A percentile compares a stretch with the other conserved stretches of the same genome.
These are phyloP conservation scores for Chrysotoxum bicinctum DNA, from an alignment of 2,888 invertebrate species.

Conservation along the genomic window DNA sequence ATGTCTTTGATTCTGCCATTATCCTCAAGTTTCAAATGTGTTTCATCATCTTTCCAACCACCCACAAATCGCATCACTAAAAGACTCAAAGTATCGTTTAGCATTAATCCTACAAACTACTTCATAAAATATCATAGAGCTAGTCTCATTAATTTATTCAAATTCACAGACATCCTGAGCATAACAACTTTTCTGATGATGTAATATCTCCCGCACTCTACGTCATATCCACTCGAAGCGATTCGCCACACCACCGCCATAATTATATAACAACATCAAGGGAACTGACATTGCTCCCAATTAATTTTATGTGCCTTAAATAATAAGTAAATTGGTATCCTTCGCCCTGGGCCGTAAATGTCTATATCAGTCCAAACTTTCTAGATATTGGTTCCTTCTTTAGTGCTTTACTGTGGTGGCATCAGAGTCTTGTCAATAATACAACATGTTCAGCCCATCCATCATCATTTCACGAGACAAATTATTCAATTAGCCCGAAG, in stretches of 20 bases:
- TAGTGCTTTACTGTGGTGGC: too few relatives aligned
- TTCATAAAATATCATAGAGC: not conserved
- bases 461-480: slow-evolving; percentile 27
- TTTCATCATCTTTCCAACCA: not conserved
- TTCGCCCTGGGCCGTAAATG: not conserved
- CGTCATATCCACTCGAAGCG: not conserved
- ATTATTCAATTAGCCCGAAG: slow-evolving; percentile 35
- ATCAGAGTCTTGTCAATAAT: slow-evolving; percentile 10
- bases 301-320: slow-evolving; percentile 11
- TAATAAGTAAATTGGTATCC: not conserved
- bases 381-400: not conserved
- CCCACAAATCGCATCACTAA: too few relatives aligned
- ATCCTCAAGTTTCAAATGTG: too few relatives aligned
- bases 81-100: too few relatives aligned
- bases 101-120: too few relatives aligned
- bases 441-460: slow-evolving; percentile 27
- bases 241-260: not conserved
- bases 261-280: slow-evolving; percentile 1
- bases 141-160: not conserved
- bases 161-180: not conserved
- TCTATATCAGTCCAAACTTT: not conserved
- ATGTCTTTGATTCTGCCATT: too few relatives aligned
- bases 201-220: not conserved
- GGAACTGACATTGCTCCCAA: not conserved
- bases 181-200: not conserved